phyloP scores from a whole-genome alignment of 2,888 invertebrate species.

The Amitus sp. region DNA sequence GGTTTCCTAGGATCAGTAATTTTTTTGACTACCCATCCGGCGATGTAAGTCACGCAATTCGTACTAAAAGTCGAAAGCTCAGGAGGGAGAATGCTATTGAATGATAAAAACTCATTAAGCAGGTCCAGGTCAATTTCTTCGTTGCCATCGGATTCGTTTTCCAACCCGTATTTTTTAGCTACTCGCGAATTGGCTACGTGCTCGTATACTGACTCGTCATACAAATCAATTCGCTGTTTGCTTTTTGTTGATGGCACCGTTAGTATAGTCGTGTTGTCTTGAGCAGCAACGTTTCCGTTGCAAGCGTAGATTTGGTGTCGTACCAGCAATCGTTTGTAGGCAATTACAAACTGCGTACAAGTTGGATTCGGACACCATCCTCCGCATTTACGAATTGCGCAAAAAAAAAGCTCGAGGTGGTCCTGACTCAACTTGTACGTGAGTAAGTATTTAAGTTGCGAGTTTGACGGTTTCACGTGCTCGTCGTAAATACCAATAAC shows the following conservation, averaged over 20 bases:
- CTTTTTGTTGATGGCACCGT: neutral
- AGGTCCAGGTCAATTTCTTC: neutral
- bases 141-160: neutral
- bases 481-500: conserved; percentile 1
- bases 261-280: neutral
- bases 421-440: conserved; percentile 8
- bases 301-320: conserved; percentile 14
- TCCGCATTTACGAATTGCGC: conserved; percentile 21
- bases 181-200: conserved; percentile 5
- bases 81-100: neutral
- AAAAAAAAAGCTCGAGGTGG: conserved; percentile 7
- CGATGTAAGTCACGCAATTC: conserved; percentile 13
- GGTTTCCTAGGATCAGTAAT: conserved; percentile 2
- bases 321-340: conserved; percentile 17
- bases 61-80: neutral
- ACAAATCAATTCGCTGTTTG: neutral
- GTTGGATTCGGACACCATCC: conserved; percentile 29
- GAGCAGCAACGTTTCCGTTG: conserved; percentile 1
- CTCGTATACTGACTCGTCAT: conserved; percentile 6
- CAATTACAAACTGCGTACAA: conserved; percentile 12
- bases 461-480: neutral
- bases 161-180: neutral
- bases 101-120: neutral
- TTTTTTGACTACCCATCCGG: conserved; percentile 28
- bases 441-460: neutral